Evolutionary conservation across 2,113 vertebrate species (phyloP).

Genomic region (Vulpes lagopus): DNA sequence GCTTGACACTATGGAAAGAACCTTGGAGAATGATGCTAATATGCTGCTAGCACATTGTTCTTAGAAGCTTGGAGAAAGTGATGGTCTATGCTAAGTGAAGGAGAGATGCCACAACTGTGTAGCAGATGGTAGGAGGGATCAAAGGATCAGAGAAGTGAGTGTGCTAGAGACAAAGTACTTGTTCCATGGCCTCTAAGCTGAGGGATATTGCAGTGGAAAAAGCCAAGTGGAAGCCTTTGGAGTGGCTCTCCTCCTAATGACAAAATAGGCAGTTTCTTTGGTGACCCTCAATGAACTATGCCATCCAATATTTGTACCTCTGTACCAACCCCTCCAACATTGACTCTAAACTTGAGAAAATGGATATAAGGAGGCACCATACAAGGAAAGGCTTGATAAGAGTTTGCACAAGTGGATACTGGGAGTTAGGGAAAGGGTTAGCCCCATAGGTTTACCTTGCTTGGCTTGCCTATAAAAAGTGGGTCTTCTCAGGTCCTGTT

Average conservation of each 20-base stretch:
- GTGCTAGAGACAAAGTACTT: not conserved
- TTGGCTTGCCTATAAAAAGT: not conserved
- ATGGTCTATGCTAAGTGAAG: not conserved
- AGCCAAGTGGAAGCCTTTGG: not conserved
- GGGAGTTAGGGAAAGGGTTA: not conserved
- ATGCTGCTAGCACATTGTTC: not conserved
- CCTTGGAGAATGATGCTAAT: not conserved
- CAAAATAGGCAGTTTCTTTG: not conserved
- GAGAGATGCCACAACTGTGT: not conserved
- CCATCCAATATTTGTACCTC: not conserved
- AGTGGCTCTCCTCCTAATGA: not conserved
- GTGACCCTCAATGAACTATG: not conserved
- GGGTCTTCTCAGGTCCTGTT: not conserved
- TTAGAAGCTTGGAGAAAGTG: not conserved
- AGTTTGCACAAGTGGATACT: not conserved
- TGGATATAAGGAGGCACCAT: not conserved
- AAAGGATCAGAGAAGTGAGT: not conserved
- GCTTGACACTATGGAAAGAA: not conserved
- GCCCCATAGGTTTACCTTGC: not conserved
- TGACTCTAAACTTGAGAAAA: not conserved
- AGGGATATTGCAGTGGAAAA: not conserved
- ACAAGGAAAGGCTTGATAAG: not conserved
- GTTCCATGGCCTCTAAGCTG: not conserved
- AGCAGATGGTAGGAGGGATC: not conserved
- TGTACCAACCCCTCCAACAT: not conserved